These are phyloP conservation scores for Orthosia incerta DNA, from an alignment of 2,888 invertebrate species.

Conservation along the genomic window DNA sequence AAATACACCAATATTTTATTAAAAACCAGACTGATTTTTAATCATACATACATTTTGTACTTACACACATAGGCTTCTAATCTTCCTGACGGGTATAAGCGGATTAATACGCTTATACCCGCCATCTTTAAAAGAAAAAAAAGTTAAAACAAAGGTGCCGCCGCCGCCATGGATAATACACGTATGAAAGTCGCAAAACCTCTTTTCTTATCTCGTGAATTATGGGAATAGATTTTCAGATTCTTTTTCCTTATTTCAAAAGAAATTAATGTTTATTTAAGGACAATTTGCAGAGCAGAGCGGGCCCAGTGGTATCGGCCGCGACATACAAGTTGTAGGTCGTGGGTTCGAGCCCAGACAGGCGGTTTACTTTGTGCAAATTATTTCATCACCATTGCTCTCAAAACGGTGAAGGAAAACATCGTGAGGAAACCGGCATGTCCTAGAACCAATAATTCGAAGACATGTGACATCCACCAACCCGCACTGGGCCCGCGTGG, in stretches of 20 bases:
- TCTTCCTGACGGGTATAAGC: conserved; percentile 12
- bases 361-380: too few relatives aligned
- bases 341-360: too few relatives aligned
- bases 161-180: conserved; percentile 1
- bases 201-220: not conserved
- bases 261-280: not conserved
- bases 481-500: too few relatives aligned
- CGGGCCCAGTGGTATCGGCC: too few relatives aligned
- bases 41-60: not conserved
- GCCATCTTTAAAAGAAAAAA: conserved; percentile 41
- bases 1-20: too few relatives aligned
- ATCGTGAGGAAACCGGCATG: too few relatives aligned
- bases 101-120: conserved; percentile 44
- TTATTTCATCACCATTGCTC: too few relatives aligned
- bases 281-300: too few relatives aligned
- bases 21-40: not conserved
- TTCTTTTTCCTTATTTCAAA: not conserved
- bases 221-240: not conserved
- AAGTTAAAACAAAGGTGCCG: conserved; percentile 1
- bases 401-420: too few relatives aligned
- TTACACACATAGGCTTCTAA: conserved; percentile 17
- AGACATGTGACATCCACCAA: too few relatives aligned
- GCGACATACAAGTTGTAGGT: too few relatives aligned
- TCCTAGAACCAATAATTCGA: too few relatives aligned
- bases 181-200: not conserved